Evolutionary conservation across 2,888 invertebrate genomes (phyloP), one percentile per base, ranked within the genome.

Genomic region (Papilio gigon): DNA sequence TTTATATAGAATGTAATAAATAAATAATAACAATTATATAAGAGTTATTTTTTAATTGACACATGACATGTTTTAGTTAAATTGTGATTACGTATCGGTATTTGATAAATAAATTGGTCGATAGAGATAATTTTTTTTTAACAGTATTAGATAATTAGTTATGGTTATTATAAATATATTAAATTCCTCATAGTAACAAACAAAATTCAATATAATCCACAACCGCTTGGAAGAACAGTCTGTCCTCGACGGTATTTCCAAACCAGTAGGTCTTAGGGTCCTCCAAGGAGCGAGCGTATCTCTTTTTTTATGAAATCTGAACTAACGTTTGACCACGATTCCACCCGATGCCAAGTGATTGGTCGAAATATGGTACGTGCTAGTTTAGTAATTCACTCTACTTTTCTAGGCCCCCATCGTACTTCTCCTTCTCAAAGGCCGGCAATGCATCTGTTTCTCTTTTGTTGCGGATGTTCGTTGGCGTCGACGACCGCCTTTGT

Each of bases 131-230:
- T 11, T 12, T 25, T n/a, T 2, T 53, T 53, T 53, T 14, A 50
- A n/a, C 30, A 53, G 30, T 27, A 53, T 53, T 30, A 53, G 30
- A 53, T 53, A 53, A 30, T 53, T 53, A 30, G 17, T 17, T 17
- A 14, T n/a, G 5, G 5, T 30, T 14, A 1, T 50, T 53, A 53
- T 30, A 9, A 56, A 5, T 30, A 9, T 17, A 27, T 50, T 20
- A 27, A 50, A 56, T 30, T 56, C 30, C 53, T 30, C 53, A 56
- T 30, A 56, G 53, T 27, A 17, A 56, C 53, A 56, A 11, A 5
- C 8, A 40, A 8, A 37, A 14, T 12, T n/a, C 14, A 40, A n/a
- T n/a, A 6, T 9, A 37, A 37, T 37, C 12, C 2, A 6, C 12
- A 6, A 9, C 12, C 9, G 35, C 35, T 8, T 37, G n/a, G n/a